Evolutionary conservation across 2,113 vertebrate species (phyloP).

Genomic region (Marmota monax): DNA sequence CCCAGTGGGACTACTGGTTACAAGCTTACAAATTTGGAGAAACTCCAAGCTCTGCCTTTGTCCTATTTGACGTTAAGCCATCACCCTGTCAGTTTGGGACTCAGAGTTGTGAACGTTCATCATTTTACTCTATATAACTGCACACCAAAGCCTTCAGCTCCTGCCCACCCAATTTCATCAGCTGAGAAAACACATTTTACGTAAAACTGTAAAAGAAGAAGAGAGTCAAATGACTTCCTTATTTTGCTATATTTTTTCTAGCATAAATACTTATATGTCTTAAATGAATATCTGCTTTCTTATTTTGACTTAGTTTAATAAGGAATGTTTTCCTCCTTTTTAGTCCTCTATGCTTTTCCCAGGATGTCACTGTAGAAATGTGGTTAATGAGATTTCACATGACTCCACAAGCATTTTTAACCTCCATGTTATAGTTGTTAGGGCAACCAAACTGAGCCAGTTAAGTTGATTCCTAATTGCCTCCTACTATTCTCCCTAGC

Average conservation of each 20-base stretch:
- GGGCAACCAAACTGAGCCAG: neutral
- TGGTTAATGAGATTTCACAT: constrained; percentile 17
- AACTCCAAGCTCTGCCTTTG: neutral
- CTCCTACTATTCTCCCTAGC: neutral
- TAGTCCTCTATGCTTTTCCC: neutral
- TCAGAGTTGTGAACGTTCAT: neutral
- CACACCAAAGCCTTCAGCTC: neutral
- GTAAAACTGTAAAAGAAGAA: neutral
- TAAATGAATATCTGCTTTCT: constrained; percentile 21
- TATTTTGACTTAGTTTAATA: constrained; percentile 51
- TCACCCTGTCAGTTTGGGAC: neutral
- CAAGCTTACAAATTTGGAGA: neutral
- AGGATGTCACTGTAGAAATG: constrained; percentile 27
- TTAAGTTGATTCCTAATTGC: constrained; percentile 11
- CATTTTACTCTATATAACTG: too few species aligned
- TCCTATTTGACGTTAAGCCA: neutral
- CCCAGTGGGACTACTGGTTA: neutral
- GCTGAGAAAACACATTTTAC: neutral
- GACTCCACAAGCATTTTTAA: constrained; percentile 35
- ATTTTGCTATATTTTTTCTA: constrained; percentile 45
- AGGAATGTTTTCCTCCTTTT: neutral
- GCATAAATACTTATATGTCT: neutral
- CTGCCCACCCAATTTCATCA: neutral
- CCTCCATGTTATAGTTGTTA: constrained; percentile 11
- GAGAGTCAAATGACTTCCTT: neutral